A percentile compares a stretch with the other conserved stretches of the same genome.
These are phyloP conservation scores for Elaphurus davidianus DNA, from an alignment of 2,113 vertebrate genomes.

Conservation along the genomic window DNA sequence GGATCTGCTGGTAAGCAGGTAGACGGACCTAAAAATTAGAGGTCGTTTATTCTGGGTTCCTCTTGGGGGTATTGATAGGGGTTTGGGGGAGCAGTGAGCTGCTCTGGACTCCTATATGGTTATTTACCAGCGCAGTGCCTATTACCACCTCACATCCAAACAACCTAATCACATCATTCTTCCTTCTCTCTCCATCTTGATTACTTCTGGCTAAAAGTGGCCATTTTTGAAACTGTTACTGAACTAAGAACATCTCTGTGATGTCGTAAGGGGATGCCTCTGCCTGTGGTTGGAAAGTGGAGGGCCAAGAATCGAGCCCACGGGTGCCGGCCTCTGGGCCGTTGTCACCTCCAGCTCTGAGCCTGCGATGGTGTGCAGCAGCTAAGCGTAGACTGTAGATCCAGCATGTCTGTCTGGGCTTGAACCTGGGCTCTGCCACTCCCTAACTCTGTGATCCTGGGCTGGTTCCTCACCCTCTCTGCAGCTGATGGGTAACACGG, in stretches of 20 bases:
- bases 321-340: fast-evolving
- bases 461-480: background rate
- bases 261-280: background rate
- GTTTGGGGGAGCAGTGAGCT: background rate
- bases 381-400: background rate
- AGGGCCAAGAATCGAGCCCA: background rate
- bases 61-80: background rate
- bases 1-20: background rate
- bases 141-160: background rate
- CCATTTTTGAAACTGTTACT: background rate
- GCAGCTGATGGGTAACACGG: background rate
- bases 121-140: background rate
- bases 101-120: background rate
- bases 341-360: background rate
- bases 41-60: background rate
- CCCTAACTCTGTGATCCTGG: background rate
- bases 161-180: background rate
- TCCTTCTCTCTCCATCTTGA: background rate
- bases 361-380: fast-evolving
- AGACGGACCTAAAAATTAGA: background rate
- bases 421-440: background rate
- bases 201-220: background rate
- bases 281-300: background rate
- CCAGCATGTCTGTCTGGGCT: background rate
- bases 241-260: background rate